Percentiles rank a stretch among this genome's conserved stretches.
phyloP scores from a whole-genome alignment of 2,113 vertebrate genomes.

The Trematomus loennbergii region DNA sequence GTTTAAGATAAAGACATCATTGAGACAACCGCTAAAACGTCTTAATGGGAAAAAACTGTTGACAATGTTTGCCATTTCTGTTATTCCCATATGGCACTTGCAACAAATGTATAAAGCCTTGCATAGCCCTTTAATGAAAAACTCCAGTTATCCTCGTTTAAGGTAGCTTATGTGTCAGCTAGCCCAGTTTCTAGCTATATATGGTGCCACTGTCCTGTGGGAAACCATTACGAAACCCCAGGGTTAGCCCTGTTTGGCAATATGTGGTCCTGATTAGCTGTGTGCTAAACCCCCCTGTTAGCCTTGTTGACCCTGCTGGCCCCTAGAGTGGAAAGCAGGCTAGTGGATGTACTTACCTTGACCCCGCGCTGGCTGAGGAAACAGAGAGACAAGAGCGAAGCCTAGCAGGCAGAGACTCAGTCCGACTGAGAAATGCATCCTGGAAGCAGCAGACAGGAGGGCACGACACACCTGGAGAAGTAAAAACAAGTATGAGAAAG shows the following conservation, averaged over 20 bases:
- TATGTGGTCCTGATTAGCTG: background rate
- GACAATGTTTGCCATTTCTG: background rate
- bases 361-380: conserved; percentile 57
- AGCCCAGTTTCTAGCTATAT: background rate
- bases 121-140: background rate
- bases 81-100: background rate
- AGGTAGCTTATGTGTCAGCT: background rate
- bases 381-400: conserved; percentile 55
- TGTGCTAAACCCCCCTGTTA: background rate
- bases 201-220: background rate
- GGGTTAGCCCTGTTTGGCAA: background rate
- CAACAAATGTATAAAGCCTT: rapidly evolving
- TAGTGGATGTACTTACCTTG: conserved; percentile 71
- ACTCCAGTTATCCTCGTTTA: background rate
- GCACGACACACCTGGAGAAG: conserved; percentile 42
- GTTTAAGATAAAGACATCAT: background rate
- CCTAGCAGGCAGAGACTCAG: conserved; percentile 63
- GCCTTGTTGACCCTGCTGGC: conserved; percentile 1
- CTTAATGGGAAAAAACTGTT: background rate
- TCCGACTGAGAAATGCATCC: conserved; percentile 65
- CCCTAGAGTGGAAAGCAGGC: background rate
- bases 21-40: background rate
- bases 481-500: background rate
- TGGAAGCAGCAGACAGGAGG: conserved; percentile 48
- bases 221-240: background rate